phyloP scores from a whole-genome alignment of 2,113 vertebrate species.

The Leucopsar rothschildi region DNA sequence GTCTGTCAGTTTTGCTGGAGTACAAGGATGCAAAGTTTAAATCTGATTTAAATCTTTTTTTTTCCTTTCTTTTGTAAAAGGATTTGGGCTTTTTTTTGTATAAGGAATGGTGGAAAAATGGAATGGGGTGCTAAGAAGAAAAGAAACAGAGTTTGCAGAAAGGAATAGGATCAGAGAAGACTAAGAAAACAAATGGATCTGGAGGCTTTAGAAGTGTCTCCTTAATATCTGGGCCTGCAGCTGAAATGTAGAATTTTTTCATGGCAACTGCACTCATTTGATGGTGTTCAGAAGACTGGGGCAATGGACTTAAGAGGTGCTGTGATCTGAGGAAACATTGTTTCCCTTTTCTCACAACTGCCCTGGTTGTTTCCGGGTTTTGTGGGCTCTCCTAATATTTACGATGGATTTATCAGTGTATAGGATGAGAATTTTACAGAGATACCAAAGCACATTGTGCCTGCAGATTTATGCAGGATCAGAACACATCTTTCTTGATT shows the following conservation, averaged over 20 bases:
- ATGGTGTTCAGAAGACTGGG: not conserved
- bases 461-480: not conserved
- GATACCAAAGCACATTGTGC: not conserved
- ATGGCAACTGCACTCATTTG: not conserved
- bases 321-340: not conserved
- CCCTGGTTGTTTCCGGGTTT: not conserved
- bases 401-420: not conserved
- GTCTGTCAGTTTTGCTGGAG: not conserved
- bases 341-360: not conserved
- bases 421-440: not conserved
- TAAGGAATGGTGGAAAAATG: not conserved
- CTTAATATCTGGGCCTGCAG: not conserved
- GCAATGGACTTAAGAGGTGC: not conserved
- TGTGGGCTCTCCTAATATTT: not conserved
- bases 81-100: not conserved
- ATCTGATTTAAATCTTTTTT: not conserved
- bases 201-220: not conserved
- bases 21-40: not conserved
- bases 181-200: not conserved
- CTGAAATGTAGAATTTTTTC: not conserved
- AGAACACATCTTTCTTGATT: not conserved
- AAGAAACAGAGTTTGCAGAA: not conserved
- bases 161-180: not conserved
- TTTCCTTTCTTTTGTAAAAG: not conserved
- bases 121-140: not conserved